These are phyloP conservation scores for Melipona bicolor DNA, from an alignment of 2,888 invertebrate species.

Conservation along the genomic window DNA sequence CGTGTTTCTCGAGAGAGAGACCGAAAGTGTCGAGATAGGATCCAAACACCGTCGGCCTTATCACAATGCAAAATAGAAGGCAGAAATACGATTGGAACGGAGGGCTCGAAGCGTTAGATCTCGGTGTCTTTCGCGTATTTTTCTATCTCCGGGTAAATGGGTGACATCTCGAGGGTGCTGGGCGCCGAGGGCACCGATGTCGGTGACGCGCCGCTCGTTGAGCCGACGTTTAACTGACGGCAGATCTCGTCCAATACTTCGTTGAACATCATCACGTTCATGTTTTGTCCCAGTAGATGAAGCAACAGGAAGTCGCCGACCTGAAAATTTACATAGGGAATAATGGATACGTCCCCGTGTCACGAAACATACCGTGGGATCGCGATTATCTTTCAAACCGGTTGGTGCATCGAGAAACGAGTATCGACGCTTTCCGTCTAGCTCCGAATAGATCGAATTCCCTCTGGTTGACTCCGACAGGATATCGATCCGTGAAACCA, in stretches of 20 bases:
- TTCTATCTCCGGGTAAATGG: constrained; percentile 92
- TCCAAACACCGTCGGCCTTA: constrained; percentile 56
- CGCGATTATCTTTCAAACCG: neutral
- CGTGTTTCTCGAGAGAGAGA: constrained; percentile 34
- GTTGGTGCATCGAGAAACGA: neutral
- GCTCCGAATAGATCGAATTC: neutral
- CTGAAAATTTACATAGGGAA: constrained; percentile 83
- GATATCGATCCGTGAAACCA: neutral
- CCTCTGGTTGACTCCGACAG: too few species aligned
- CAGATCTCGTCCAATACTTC: constrained; percentile 93
- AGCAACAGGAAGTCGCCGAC: constrained; percentile 94
- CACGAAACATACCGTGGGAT: neutral
- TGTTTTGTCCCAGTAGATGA: constrained; percentile 94
- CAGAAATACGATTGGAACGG: neutral
- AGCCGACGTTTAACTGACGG: constrained; percentile 88
- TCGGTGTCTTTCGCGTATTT: constrained; percentile 93
- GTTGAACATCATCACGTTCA: constrained; percentile 92
- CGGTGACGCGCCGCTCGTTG: constrained; percentile 86
- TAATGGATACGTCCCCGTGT: neutral
- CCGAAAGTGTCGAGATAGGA: constrained; percentile 32
- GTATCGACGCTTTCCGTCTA: neutral
- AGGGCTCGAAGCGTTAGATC: constrained; percentile 86
- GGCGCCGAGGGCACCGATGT: constrained; percentile 90
- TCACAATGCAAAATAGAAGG: constrained; percentile 65
- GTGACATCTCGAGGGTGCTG: constrained; percentile 94